phyloP scores from a whole-genome alignment of 2,888 invertebrate species.

The Macrophya alboannulata region DNA sequence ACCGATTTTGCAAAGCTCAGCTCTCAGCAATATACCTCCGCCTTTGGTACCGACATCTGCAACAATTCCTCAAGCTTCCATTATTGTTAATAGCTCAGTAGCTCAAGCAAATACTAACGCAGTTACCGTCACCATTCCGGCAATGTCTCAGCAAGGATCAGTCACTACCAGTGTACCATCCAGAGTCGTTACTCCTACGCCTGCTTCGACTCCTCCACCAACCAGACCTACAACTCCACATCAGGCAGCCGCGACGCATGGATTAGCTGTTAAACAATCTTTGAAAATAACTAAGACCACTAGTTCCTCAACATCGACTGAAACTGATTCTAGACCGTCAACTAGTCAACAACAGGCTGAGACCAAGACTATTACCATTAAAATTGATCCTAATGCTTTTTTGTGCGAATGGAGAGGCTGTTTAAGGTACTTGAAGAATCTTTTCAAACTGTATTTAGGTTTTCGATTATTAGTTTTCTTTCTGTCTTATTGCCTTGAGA shows the following conservation, averaged over 20 bases:
- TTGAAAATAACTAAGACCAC: constrained; percentile 71
- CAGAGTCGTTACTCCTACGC: constrained; percentile 76
- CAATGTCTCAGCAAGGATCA: constrained; percentile 73
- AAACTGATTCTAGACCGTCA: constrained; percentile 70
- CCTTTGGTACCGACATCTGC: constrained; percentile 78
- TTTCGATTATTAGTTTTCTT: background rate
- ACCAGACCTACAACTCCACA: constrained; percentile 81
- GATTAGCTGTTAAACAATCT: constrained; percentile 58
- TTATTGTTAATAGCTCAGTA: constrained; percentile 75
- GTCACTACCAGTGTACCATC: constrained; percentile 74
- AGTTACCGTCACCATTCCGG: constrained; percentile 76
- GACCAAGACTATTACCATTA: constrained; percentile 77
- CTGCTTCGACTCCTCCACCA: constrained; percentile 77
- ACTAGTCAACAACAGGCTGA: constrained; percentile 67
- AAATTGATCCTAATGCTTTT: constrained; percentile 77
- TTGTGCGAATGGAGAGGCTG: constrained; percentile 98
- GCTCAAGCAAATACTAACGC: constrained; percentile 72
- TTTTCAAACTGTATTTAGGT: background rate
- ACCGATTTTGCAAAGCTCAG: constrained; percentile 81
- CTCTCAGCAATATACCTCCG: constrained; percentile 80
- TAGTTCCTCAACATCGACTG: constrained; percentile 73
- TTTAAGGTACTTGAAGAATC: constrained; percentile 79
- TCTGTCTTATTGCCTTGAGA: constrained; percentile 21
- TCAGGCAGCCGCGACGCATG: constrained; percentile 78
- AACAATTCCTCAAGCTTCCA: constrained; percentile 75